phyloP scores from a whole-genome alignment of 2,888 invertebrate genomes.

The Dorcus hopei region DNA sequence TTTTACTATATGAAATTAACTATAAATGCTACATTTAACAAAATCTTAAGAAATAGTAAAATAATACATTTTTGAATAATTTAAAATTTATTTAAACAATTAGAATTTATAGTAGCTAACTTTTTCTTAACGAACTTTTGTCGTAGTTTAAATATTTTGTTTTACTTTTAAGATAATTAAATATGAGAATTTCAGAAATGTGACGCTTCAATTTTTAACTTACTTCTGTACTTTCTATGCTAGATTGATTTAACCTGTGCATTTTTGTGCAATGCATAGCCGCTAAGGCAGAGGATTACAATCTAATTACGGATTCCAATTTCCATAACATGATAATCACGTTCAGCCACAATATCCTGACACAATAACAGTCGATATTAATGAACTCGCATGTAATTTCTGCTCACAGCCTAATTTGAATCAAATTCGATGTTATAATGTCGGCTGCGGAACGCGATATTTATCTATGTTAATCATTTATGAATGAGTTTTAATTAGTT shows the following conservation, averaged over 20 bases:
- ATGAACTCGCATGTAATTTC: constrained; percentile 25
- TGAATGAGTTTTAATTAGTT: constrained; percentile 18
- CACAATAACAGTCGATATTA: constrained; percentile 23
- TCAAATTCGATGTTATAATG: constrained; percentile 15
- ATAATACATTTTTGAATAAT: too few relatives aligned
- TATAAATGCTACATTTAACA: too few relatives aligned
- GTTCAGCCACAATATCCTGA: constrained; percentile 25
- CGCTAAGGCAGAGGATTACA: constrained; percentile 18
- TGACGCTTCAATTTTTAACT: too few relatives aligned
- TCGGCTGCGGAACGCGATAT: constrained; percentile 7
- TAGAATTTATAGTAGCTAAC: too few relatives aligned
- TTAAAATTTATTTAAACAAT: too few relatives aligned
- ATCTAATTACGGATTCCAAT: constrained; percentile 27
- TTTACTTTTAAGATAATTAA: too few relatives aligned
- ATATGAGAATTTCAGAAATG: too few relatives aligned
- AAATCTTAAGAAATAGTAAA: too few relatives aligned
- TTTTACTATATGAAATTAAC: too few relatives aligned
- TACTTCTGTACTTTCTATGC: not conserved
- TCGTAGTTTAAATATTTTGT: too few relatives aligned
- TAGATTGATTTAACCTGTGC: not conserved
- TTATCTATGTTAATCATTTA: constrained; percentile 15
- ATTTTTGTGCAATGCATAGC: not conserved
- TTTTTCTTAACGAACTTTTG: too few relatives aligned
- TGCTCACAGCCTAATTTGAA: constrained; percentile 18
- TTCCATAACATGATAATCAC: constrained; percentile 26